A percentile compares a stretch with the other conserved stretches of the same genome.
phyloP scores from a whole-genome alignment of 2,797 vertebrate species.

The Echeneis naucrates region DNA sequence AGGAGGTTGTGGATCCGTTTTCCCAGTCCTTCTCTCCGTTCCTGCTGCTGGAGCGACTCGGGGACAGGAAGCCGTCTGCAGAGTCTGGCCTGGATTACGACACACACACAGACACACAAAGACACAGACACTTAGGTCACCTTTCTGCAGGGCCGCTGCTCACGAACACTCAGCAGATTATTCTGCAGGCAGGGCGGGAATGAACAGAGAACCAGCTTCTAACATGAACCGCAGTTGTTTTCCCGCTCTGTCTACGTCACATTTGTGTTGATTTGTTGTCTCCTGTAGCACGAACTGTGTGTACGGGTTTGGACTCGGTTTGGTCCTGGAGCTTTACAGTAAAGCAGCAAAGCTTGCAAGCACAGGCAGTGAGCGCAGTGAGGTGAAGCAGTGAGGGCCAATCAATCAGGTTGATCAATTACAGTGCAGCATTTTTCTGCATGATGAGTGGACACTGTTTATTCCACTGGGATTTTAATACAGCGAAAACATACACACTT shows the following conservation, averaged over 20 bases:
- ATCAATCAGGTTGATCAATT: constrained; percentile 35
- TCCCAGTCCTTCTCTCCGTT: constrained; percentile 99
- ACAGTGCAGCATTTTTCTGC: constrained; percentile 33
- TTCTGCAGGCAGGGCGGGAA: constrained; percentile 28
- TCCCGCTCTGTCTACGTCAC: constrained; percentile 7
- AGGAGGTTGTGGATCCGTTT: constrained; percentile 96
- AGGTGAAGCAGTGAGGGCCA: constrained; percentile 34
- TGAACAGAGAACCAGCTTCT: background rate
- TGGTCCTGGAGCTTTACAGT: constrained; percentile 10
- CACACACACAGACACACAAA: constrained; percentile 39
- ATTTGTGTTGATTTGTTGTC: background rate
- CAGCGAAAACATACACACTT: background rate
- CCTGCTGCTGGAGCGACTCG: constrained; percentile 92
- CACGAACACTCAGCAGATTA: constrained; percentile 28
- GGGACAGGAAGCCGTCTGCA: constrained; percentile 94
- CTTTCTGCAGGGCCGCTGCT: constrained; percentile 30
- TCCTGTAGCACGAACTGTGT: background rate
- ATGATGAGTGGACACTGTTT: background rate
- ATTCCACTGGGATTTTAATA: background rate
- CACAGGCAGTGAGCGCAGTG: constrained; percentile 49
- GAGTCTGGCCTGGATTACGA: constrained; percentile 90
- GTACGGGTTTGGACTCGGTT: background rate
- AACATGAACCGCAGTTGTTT: constrained; percentile 1
- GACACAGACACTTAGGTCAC: constrained; percentile 33
- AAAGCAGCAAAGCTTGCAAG: constrained; percentile 64